Conservation (phyloP, 2,113 vertebrate genomes). For the Ammodytes marinus region DNA sequence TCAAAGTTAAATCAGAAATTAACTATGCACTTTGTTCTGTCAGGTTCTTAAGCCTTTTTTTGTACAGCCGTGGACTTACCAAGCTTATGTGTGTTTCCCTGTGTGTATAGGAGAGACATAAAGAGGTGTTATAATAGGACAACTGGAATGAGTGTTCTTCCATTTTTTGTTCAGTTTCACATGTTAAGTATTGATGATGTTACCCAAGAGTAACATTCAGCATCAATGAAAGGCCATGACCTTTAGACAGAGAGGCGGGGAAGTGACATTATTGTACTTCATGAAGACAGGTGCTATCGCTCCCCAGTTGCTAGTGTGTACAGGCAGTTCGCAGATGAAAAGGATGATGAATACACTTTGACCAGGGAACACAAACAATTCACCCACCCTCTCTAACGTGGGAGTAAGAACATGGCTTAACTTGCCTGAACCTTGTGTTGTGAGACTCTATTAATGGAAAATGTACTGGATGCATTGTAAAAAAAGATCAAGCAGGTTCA, state of each 20-base stretch:
- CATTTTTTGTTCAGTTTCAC: conserved; percentile 5
- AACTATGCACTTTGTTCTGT: background rate
- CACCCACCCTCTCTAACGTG: conserved; percentile 32
- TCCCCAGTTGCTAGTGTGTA: background rate
- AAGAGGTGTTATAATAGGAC: background rate
- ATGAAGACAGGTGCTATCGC: conserved; percentile 39
- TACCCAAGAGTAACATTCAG: conserved; percentile 28
- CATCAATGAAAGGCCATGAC: conserved; percentile 51
- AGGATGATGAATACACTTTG: conserved; percentile 50
- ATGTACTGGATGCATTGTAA: conserved; percentile 15
- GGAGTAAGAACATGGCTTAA: conserved; percentile 6
- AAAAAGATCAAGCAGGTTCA: conserved; percentile 25
- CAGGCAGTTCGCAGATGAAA: conserved; percentile 44
- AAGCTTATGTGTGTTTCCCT: background rate
- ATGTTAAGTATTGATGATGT: background rate
- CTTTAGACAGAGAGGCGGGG: conserved; percentile 28
- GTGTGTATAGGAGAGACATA: background rate
- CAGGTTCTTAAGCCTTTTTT: background rate
- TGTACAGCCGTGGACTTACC: background rate
- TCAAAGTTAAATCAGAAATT: background rate
- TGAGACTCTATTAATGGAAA: conserved; percentile 19
- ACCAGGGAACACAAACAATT: conserved; percentile 38
- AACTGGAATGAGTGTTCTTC: background rate
- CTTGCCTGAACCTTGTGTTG: conserved; percentile 8
- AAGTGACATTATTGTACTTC: conserved; percentile 42